Evolutionary conservation across 2,888 invertebrate genomes (phyloP).

Genomic region (Sphaerolaimus hirsutus): DNA sequence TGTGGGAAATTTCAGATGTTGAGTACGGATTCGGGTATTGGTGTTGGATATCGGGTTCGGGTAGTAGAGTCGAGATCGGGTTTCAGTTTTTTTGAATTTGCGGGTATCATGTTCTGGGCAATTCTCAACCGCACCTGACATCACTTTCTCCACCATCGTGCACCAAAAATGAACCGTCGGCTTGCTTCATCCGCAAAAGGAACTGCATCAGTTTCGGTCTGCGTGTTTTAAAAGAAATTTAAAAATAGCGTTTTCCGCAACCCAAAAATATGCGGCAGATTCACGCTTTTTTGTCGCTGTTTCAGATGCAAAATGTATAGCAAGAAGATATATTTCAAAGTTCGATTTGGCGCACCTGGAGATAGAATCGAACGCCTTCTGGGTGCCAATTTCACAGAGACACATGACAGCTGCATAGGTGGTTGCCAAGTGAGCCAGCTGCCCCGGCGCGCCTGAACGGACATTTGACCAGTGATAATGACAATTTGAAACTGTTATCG

Average conservation of each 20-base stretch:
- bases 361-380: slow-evolving; percentile 60
- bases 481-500: no score
- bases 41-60: no score
- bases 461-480: not conserved
- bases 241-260: no score
- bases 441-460: slow-evolving; percentile 75
- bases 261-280: no score
- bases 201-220: slow-evolving; percentile 48
- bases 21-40: no score
- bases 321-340: not conserved
- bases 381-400: slow-evolving; percentile 62
- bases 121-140: no score
- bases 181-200: slow-evolving; percentile 47
- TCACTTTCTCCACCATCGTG: slow-evolving; percentile 59
- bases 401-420: slow-evolving; percentile 91
- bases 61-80: no score
- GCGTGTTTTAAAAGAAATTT: no score
- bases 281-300: no score
- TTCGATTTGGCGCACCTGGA: slow-evolving; percentile 37
- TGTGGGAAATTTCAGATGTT: no score
- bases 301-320: not conserved
- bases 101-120: no score
- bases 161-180: slow-evolving; percentile 71
- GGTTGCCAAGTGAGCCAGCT: slow-evolving; percentile 72
- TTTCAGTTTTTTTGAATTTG: no score